Evolutionary conservation across 2,888 invertebrate species (phyloP), one percentile per base, ranked within the genome.

Genomic region (Dendrolimus pini): DNA sequence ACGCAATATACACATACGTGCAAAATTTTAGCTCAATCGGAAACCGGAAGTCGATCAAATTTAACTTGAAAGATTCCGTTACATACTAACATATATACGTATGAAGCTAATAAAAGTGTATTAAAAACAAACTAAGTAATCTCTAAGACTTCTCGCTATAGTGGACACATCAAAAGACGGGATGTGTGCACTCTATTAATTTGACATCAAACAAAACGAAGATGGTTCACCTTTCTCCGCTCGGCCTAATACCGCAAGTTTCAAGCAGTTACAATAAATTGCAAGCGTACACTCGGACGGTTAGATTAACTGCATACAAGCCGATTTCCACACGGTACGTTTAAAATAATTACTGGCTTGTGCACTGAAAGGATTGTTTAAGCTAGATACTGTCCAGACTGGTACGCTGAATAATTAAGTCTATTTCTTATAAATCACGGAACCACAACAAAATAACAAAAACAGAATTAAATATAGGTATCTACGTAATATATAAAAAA

Each of bases 281-380:
- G 18, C 59, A 58, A 64, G 71, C 69, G 65, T 67, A 62, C 65
- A 68, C 64, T 60, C 63, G 60, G 71, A 75, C 75, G 70, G 63
- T 61, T 69, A 75, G 78, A 83, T 78, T 80, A 76, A 81, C 73
- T 70, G 71, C 69, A 68, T 63, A 69, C 72, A 72, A 71, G 67
- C 69, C 67, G 74, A 76, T 75, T 76, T 74, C 72, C 71, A 74
- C 68, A 69, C 69, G 73, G 71, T 70, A 70, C 73, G 69, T 81
- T 82, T 78, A 74, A 82, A 82, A 81, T 80, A 79, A 82, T 82
- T 78, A 78, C 78, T 69, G 47, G 47, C 12, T 47, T 47, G 30
- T 12, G 47, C 47, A 47, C 47, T 47, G 2, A 47, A 47, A 47
- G 47, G 12, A 47, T 47, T 47, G 47, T 47, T 47, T 47, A 10